Percentiles rank a stretch among this genome's conserved stretches.
phyloP scores from a whole-genome alignment of 2,797 vertebrate species.

The Protosalanx chinensis region DNA sequence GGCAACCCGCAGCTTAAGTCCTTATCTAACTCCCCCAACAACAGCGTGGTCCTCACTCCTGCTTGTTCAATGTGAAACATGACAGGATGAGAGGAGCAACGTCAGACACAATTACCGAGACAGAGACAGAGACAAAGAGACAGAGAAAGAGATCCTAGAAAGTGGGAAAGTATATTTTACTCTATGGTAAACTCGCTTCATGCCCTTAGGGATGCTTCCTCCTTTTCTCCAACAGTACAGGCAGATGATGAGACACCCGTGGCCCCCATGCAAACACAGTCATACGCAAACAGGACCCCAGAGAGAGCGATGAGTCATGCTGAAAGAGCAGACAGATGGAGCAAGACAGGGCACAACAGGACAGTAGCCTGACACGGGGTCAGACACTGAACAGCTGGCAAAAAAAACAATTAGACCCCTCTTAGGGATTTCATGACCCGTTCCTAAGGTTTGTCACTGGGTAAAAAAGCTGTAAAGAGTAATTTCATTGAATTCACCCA shows the following conservation, averaged over 20 bases:
- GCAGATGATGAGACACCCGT: slow-evolving; percentile 43
- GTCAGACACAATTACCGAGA: not conserved
- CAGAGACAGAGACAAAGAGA: slow-evolving; percentile 1
- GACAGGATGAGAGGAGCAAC: slow-evolving; percentile 6
- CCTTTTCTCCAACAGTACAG: slow-evolving; percentile 30
- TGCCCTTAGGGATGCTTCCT: slow-evolving; percentile 30
- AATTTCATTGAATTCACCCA: slow-evolving; percentile 5
- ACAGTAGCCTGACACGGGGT: slow-evolving; percentile 29
- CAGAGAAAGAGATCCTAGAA: slow-evolving; percentile 10
- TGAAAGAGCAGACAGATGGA: slow-evolving; percentile 38
- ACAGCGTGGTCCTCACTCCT: slow-evolving; percentile 30
- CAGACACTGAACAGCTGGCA: slow-evolving; percentile 22
- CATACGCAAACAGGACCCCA: slow-evolving; percentile 47
- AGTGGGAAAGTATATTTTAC: slow-evolving; percentile 7
- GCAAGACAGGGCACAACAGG: slow-evolving; percentile 26
- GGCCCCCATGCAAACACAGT: slow-evolving; percentile 33
- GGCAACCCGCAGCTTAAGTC: slow-evolving; percentile 20
- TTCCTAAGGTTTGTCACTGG: not conserved
- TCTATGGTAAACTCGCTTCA: slow-evolving; percentile 11
- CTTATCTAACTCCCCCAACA: slow-evolving; percentile 33
- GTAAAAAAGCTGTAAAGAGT: not conserved
- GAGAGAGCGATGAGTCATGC: slow-evolving; percentile 59
- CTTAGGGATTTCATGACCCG: not conserved
- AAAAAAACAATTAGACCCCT: not conserved
- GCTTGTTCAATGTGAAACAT: slow-evolving; percentile 12